Percentiles rank a stretch among this genome's conserved stretches.
These are phyloP conservation scores for Protodeltote pygarga DNA, from an alignment of 2,888 invertebrate species.

Conservation along the genomic window DNA sequence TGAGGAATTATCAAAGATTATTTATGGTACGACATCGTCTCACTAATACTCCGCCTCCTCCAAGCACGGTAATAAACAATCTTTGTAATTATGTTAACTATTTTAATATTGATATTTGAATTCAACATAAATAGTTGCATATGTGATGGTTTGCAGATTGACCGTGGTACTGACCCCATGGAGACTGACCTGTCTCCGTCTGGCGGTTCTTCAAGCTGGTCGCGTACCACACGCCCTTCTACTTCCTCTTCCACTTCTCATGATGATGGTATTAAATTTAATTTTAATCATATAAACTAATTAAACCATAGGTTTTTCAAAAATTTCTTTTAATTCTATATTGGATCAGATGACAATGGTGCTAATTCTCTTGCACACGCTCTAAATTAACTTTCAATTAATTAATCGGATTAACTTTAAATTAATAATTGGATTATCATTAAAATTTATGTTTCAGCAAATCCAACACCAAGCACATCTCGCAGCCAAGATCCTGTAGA, in stretches of 20 bases:
- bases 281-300: no score
- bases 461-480: constrained; percentile 63
- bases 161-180: constrained; percentile 91
- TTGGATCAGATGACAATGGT: no score
- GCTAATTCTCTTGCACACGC: no score
- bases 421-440: neutral
- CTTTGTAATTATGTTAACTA: constrained; percentile 7
- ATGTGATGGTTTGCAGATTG: constrained; percentile 85
- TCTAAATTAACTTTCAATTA: no score
- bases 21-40: constrained; percentile 82
- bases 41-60: constrained; percentile 72
- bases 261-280: constrained; percentile 54
- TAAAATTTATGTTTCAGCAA: constrained; percentile 39
- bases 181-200: constrained; percentile 79
- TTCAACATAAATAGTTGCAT: no score
- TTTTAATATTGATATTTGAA: neutral
- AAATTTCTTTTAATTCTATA: no score
- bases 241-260: constrained; percentile 45
- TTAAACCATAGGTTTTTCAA: no score
- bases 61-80: constrained; percentile 70
- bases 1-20: constrained; percentile 81
- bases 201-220: constrained; percentile 50
- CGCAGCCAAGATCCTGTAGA: constrained; percentile 55
- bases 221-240: constrained; percentile 40
- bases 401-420: no score